phyloP scores from a whole-genome alignment of 2,113 vertebrate species.

The Alethe castanea region DNA sequence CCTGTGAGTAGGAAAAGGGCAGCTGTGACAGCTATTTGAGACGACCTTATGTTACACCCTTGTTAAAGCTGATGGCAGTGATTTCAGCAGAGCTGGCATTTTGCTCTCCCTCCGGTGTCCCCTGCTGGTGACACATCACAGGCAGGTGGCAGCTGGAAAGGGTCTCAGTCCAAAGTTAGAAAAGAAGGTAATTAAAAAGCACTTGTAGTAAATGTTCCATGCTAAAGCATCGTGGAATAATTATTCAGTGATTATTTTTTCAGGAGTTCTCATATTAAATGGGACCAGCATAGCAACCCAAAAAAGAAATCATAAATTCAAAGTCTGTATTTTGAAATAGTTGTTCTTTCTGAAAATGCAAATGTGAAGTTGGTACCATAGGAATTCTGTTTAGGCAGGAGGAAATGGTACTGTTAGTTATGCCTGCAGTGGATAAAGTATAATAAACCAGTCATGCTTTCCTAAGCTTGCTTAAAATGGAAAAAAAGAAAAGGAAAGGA shows the following conservation, averaged over 20 bases:
- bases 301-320: not conserved
- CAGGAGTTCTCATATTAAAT: not conserved
- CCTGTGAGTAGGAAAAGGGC: not conserved
- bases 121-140: not conserved
- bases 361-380: not conserved
- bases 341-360: not conserved
- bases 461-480: slow-evolving; percentile 21
- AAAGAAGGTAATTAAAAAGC: not conserved
- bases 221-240: not conserved
- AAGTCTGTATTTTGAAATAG: not conserved
- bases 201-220: not conserved
- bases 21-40: not conserved
- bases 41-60: not conserved
- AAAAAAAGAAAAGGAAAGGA: not conserved
- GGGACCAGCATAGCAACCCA: not conserved
- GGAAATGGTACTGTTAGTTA: not conserved
- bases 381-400: slow-evolving; percentile 27
- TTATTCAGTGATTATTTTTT: not conserved
- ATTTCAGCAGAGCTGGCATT: not conserved
- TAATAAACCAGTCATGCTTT: slow-evolving; percentile 28
- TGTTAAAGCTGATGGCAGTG: not conserved
- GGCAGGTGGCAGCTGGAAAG: not conserved
- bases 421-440: slow-evolving; percentile 6
- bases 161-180: not conserved
- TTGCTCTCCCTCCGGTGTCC: not conserved